Evolutionary conservation across 2,113 vertebrate species (phyloP).

Genomic region (Brachirus orientalis): DNA sequence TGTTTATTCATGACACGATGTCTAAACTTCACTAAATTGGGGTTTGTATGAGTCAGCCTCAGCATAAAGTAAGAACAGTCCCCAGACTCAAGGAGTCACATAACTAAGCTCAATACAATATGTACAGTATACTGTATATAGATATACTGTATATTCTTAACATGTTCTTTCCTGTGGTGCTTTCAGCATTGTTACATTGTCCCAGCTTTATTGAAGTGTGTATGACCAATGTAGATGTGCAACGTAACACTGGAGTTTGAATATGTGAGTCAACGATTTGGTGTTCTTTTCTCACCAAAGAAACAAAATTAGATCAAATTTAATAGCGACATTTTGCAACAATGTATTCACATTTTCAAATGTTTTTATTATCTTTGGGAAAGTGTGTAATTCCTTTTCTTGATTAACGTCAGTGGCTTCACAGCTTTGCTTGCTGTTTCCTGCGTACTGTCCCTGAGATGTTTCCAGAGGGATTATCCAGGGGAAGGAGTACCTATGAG

Average conservation of each 20-base stretch:
- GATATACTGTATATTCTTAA: constrained; percentile 59
- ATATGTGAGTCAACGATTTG: constrained; percentile 68
- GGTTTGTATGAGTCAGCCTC: constrained; percentile 5
- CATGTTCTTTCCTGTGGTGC: constrained; percentile 72
- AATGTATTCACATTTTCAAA: not conserved
- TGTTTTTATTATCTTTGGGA: not conserved
- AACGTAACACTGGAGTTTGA: constrained; percentile 75
- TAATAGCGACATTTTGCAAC: not conserved
- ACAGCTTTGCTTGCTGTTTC: constrained; percentile 84
- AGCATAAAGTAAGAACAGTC: constrained; percentile 59
- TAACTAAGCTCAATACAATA: constrained; percentile 35
- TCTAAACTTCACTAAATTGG: too few species aligned
- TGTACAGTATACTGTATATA: constrained; percentile 37
- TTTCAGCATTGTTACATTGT: constrained; percentile 63
- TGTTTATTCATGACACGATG: too few species aligned
- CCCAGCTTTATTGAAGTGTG: constrained; percentile 63
- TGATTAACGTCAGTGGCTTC: constrained; percentile 31
- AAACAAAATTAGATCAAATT: too few species aligned
- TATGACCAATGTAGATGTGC: constrained; percentile 66
- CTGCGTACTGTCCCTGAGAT: constrained; percentile 90
- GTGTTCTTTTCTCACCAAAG: constrained; percentile 81
- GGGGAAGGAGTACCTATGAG: constrained; percentile 88
- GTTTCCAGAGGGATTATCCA: constrained; percentile 91
- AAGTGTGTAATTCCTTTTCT: constrained; percentile 11
- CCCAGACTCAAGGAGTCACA: constrained; percentile 25